Conservation (phyloP, 2,797 vertebrate species). For the Darevskia nairensis region DNA sequence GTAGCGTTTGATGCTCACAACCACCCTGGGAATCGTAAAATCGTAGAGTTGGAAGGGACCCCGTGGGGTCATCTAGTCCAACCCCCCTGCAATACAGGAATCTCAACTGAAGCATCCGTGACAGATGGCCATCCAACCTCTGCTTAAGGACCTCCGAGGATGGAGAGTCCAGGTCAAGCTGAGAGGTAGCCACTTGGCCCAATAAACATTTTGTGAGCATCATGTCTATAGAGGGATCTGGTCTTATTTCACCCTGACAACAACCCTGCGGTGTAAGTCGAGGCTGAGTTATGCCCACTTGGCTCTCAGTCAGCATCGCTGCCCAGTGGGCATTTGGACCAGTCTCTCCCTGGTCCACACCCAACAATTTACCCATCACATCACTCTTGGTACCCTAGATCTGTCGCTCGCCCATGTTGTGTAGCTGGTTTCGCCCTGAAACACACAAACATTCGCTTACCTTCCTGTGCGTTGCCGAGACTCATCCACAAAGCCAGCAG, state of each 20-base stretch:
- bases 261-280: background rate
- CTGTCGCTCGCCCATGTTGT: background rate
- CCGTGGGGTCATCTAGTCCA: too few species aligned
- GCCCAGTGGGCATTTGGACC: background rate
- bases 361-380: background rate
- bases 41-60: too few species aligned
- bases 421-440: too few species aligned
- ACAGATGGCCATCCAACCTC: too few species aligned
- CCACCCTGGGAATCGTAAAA: background rate
- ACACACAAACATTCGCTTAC: background rate
- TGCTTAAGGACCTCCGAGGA: too few species aligned
- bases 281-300: background rate
- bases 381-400: too few species aligned
- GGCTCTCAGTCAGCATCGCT: too few species aligned
- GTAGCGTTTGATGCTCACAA: background rate
- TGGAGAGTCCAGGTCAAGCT: too few species aligned
- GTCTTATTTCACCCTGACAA: too few species aligned
- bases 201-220: background rate
- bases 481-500: background rate
- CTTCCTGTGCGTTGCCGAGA: background rate
- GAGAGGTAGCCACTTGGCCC: background rate
- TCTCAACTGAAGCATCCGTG: too few species aligned
- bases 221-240: background rate
- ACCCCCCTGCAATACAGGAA: too few species aligned
- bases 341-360: background rate